These are phyloP conservation scores for Mantis religiosa DNA, from an alignment of 2,888 invertebrate genomes.

Conservation along the genomic window DNA sequence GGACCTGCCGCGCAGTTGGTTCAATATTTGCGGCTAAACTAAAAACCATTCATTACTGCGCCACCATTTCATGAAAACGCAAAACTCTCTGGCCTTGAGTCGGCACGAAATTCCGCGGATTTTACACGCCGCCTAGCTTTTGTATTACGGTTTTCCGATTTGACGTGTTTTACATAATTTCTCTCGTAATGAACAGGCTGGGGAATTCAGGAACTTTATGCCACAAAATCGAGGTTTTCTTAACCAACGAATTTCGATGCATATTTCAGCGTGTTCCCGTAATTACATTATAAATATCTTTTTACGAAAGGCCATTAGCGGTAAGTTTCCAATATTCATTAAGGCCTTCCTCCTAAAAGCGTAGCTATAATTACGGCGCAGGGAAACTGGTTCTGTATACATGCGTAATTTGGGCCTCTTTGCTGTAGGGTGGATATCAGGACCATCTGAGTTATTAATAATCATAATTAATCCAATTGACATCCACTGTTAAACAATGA, in stretches of 20 bases:
- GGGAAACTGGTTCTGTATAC: background rate
- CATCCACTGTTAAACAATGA: too few species aligned
- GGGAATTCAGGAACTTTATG: background rate
- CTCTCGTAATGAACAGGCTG: background rate
- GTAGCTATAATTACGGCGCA: background rate
- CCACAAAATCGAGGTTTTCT: background rate
- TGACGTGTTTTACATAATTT: background rate
- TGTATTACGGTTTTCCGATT: background rate
- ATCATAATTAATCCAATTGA: too few species aligned
- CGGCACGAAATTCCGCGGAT: background rate
- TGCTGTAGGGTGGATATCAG: too few species aligned
- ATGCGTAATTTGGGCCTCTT: background rate
- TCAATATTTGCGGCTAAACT: background rate
- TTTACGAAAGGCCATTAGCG: background rate
- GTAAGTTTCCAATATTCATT: background rate
- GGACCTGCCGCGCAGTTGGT: background rate
- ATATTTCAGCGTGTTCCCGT: background rate
- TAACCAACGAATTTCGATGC: background rate
- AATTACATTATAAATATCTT: background rate
- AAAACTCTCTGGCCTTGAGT: background rate
- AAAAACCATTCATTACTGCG: background rate
- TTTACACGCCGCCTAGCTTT: background rate
- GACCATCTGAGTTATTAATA: too few species aligned
- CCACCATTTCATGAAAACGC: background rate
- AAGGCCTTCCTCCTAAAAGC: background rate